A percentile compares a stretch with the other conserved stretches of the same genome.
Evolutionary conservation across 2,113 vertebrate species (phyloP).

Genomic region (Megaceryle torquata): DNA sequence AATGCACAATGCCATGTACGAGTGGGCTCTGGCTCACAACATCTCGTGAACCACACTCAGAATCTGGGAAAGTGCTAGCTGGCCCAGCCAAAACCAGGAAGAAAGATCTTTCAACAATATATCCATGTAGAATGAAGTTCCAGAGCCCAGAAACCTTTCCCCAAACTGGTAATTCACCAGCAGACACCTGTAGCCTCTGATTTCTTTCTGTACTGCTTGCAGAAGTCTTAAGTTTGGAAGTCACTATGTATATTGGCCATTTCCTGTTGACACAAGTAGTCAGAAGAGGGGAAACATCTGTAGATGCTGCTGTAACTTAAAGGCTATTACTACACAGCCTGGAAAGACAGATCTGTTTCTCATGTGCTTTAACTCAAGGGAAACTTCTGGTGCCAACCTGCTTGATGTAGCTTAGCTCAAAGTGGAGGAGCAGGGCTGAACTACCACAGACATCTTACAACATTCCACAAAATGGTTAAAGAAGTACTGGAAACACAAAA

Average conservation of each 20-base stretch:
- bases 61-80: background rate
- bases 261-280: background rate
- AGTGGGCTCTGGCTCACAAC: background rate
- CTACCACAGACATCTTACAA: background rate
- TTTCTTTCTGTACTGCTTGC: background rate
- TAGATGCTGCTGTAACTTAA: background rate
- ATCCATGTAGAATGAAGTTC: background rate
- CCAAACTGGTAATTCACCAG: background rate
- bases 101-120: background rate
- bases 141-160: background rate
- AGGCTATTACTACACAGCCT: background rate
- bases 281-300: slow-evolving; percentile 11
- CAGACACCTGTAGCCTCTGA: background rate
- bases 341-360: background rate
- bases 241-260: background rate
- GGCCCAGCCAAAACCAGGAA: background rate
- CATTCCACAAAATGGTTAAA: background rate
- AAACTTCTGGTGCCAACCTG: background rate
- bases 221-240: background rate
- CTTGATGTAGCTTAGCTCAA: background rate
- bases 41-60: background rate
- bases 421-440: background rate
- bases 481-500: background rate
- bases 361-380: background rate
- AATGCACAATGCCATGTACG: background rate